A percentile compares a stretch with the other conserved stretches of the same genome.
Evolutionary conservation across 2,888 invertebrate species (phyloP).

Genomic region (Polydrusus tereticollis): DNA sequence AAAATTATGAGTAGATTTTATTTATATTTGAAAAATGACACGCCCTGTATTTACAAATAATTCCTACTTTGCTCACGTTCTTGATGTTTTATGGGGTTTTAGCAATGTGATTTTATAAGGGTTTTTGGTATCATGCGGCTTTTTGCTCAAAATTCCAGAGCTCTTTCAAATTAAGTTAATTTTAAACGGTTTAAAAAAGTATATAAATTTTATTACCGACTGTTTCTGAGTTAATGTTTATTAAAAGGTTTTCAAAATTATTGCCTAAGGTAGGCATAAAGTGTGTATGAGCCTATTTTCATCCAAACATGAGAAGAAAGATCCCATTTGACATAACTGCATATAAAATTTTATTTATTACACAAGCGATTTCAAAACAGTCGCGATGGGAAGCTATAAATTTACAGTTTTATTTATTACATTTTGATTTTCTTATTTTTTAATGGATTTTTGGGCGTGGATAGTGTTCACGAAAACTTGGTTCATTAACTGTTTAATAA

Average conservation of each 20-base stretch:
- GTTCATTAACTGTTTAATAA: background rate
- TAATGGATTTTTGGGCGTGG: background rate
- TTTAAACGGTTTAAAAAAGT: no score
- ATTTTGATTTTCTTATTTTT: slow-evolving; percentile 19
- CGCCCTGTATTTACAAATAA: no score
- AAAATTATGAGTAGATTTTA: no score
- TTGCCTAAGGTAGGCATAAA: background rate
- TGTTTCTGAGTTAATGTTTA: background rate
- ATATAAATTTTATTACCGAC: no score
- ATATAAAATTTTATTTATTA: slow-evolving; percentile 23
- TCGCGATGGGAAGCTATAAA: slow-evolving; percentile 23
- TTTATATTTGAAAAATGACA: no score
- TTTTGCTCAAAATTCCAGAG: no score
- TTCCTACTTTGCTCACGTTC: no score
- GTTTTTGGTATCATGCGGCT: no score
- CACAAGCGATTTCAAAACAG: slow-evolving; percentile 25
- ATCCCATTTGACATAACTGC: slow-evolving; percentile 25
- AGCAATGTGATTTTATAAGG: no score
- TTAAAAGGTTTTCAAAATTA: background rate
- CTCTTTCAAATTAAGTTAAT: no score
- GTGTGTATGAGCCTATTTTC: background rate
- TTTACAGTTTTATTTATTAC: slow-evolving; percentile 23
- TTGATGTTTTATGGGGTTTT: no score
- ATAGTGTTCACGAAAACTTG: background rate
- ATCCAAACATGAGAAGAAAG: background rate